Base-by-base conservation (phyloP, 1,140 invertebrate species). In the Bombus turneri region DNA sequence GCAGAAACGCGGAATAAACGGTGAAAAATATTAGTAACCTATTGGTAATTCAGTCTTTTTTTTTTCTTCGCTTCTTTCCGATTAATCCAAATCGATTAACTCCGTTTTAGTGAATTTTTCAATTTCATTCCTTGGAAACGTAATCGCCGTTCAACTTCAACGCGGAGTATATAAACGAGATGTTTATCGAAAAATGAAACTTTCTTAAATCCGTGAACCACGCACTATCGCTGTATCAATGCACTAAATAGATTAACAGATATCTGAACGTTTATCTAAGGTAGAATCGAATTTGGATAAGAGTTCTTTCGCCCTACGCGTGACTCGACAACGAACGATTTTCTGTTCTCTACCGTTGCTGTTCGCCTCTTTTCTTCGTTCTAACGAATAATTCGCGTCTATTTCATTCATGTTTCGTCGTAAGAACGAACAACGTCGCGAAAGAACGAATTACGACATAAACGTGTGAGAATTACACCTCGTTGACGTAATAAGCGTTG, bases 181-280 rank as follows among this genome's bases (percentile, higher is more conserved):
- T 22, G 6, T 53, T 22, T 8, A 28, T 62, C 25, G 25, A 39
- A 25, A 41, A 64, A 64, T 6, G 25, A 31, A 62, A 22, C 15
- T 39, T 59, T n/a, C 74, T 28, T 2, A n/a, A 59, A 5, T 18
- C 28, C n/a, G 10, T 1, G 37, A 41, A 41, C 13, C 41, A n/a
- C 6, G 47, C 18, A 22, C 47, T 8, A 53, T 53, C 59, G 10
- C 18, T 1, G 37, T 22, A 64, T 78, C 75, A 25, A 77, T 31
- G 75, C 53, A n/a, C 75, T 62, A 77, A 57, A 77, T 41, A 39
- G 74, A 76, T 76, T 62, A 76, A 59, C 31, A 41, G 74, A 76
- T 76, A 76, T 76, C 74, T 9, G 25, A 13, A 18, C 12, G 10
- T 18, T 28, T 62, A 57, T 62, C 37, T 41, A 37, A 62, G 25